phyloP scores from a whole-genome alignment of 2,888 invertebrate species.

The Pogonocherus hispidulus region DNA sequence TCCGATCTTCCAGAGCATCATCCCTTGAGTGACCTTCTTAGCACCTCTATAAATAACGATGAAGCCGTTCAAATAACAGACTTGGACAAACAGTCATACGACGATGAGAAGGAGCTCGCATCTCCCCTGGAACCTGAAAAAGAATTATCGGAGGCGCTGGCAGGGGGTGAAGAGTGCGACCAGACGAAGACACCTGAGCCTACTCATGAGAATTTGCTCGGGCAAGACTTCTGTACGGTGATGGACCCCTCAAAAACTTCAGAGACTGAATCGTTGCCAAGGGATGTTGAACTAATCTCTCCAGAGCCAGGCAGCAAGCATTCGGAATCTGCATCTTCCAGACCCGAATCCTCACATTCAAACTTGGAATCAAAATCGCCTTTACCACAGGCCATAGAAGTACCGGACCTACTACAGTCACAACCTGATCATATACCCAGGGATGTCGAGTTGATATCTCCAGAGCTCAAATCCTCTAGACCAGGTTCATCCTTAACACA shows the following conservation, averaged over 20 bases:
- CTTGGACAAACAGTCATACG: constrained; percentile 56
- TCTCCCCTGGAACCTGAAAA: constrained; percentile 54
- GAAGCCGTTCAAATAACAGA: constrained; percentile 59
- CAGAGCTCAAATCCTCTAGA: constrained; percentile 1
- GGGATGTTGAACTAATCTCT: constrained; percentile 33
- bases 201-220: constrained; percentile 43
- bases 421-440: constrained; percentile 27
- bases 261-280: constrained; percentile 8
- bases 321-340: constrained; percentile 14
- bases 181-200: constrained; percentile 47
- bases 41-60: constrained; percentile 50
- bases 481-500: constrained; percentile 4
- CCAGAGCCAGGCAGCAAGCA: constrained; percentile 18
- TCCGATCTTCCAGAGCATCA: constrained; percentile 61
- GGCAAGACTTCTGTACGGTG: constrained; percentile 37
- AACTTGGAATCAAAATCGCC: constrained; percentile 5
- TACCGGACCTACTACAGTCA: constrained; percentile 20
- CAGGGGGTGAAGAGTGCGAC: constrained; percentile 41
- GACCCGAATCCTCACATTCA: constrained; percentile 3
- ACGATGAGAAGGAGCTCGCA: constrained; percentile 59
- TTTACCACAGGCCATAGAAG: constrained; percentile 25
- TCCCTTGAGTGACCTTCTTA: constrained; percentile 45
- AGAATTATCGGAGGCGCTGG: constrained; percentile 35
- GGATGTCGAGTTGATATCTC: constrained; percentile 36
- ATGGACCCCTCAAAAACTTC: constrained; percentile 11